Conservation (phyloP, 1,140 invertebrate genomes). For the Zaprionus nigranus region DNA sequence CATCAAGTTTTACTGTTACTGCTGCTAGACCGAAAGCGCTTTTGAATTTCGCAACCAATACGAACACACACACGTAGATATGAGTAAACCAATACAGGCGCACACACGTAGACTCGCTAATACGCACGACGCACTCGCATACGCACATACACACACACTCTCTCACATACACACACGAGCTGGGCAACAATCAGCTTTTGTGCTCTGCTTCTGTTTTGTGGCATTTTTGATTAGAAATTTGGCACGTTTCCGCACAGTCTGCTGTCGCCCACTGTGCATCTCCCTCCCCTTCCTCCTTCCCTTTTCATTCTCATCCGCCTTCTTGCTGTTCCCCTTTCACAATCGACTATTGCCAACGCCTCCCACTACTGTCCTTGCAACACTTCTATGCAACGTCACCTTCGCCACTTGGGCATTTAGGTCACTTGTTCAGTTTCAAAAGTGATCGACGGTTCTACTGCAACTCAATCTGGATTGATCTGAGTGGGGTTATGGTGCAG, state of each 20-base stretch:
- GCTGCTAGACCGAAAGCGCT: conserved; percentile 55
- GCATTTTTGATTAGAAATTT: conserved; percentile 79
- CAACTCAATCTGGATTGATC: background rate
- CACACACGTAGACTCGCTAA: conserved; percentile 1
- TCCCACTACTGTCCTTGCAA: too few species aligned
- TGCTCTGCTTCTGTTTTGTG: conserved; percentile 63
- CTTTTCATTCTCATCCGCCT: conserved; percentile 8
- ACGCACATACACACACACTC: conserved; percentile 26
- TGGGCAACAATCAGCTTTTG: conserved; percentile 70
- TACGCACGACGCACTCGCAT: conserved; percentile 4
- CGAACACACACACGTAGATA: conserved; percentile 26
- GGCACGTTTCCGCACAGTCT: conserved; percentile 48
- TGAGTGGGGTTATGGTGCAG: too few species aligned
- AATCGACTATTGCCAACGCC: background rate
- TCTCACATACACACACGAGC: conserved; percentile 25
- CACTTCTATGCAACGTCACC: background rate
- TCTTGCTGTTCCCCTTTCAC: background rate
- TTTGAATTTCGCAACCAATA: conserved; percentile 56
- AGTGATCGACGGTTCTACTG: background rate
- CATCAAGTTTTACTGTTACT: conserved; percentile 71
- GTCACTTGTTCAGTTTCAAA: background rate
- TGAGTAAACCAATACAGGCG: background rate
- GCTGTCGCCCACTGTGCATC: background rate
- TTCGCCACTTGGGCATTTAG: background rate
- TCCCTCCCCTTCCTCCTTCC: background rate